Base-by-base conservation (phyloP, 2,113 vertebrate genomes). In the Onychostruthus taczanowskii region DNA sequence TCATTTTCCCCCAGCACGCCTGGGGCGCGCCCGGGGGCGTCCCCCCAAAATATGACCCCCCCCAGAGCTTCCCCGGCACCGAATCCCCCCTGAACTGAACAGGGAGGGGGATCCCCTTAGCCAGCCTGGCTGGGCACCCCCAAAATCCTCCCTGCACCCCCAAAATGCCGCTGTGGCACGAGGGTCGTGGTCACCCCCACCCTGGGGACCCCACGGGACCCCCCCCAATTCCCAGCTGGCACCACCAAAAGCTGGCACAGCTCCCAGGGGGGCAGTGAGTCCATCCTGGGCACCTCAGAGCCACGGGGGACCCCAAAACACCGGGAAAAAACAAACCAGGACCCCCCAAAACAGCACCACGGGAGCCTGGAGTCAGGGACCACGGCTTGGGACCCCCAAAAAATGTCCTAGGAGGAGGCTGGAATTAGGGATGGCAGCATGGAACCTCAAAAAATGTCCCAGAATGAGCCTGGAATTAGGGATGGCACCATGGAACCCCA, bases 171-270 rank as follows among this genome's bases (percentile, higher is more conserved):
- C 61, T 1, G 10, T 11, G 69, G n/a, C 11, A 2, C 53, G 16
- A 30, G 33, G 28, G 20, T 39, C 0, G 2, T 11, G 56, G 18
- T n/a, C 37, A 11, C 9, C 0, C 28, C 33, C 59, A 41, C 16
- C 27, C 10, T 0, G 1, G 39, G 66, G 44, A 28, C 30, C 33
- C 80, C 43, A 2, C 0, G 2, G 24, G 31, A n/a, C 41, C 41
- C 55, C 43, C 75, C n/a, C 17, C n/a, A 17, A 6, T n/a, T 59
- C 64, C 64, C 53, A 41, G 43, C 3, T 39, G 63, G 78, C 63
- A 33, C 5, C 52, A 39, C 10, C 17, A 0, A 17, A 17, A 18
- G 10, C 64, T 82, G 64, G 79, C 79, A n/a, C 53, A 41, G 79
- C 44, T 59, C 47, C 59, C 61, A 26, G 3, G n/a, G 17, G 53